Percentiles rank a stretch among this genome's conserved stretches.
These are phyloP conservation scores for Atta colombica DNA, from an alignment of 1,140 invertebrate species.

Conservation along the genomic window DNA sequence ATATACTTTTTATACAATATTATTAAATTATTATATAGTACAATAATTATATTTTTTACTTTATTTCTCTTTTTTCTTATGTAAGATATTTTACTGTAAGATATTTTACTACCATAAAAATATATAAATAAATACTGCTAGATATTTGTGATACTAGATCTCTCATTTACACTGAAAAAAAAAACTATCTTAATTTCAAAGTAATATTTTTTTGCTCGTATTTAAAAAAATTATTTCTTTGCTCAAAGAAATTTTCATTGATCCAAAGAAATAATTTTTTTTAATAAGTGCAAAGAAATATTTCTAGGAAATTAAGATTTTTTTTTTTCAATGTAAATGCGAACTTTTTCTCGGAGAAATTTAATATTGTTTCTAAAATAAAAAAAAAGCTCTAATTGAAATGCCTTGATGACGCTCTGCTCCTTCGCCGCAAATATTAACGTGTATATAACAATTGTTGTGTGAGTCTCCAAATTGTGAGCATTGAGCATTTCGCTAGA, in stretches of 20 bases:
- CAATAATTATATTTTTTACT: conserved; percentile 3
- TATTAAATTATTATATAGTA: neutral
- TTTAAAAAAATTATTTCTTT: too few species aligned
- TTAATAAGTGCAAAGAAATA: too few species aligned
- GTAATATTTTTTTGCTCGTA: too few species aligned
- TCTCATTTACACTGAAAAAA: too few species aligned
- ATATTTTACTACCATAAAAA: neutral
- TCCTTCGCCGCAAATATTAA: conserved; percentile 30
- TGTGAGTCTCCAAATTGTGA: conserved; percentile 23
- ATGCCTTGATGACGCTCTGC: conserved; percentile 18
- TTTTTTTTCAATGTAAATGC: too few species aligned
- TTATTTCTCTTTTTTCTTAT: neutral
- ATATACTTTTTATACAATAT: neutral
- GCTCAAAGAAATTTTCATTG: too few species aligned
- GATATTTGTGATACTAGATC: neutral
- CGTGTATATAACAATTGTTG: conserved; percentile 43
- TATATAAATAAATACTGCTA: neutral
- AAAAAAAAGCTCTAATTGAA: conserved; percentile 42
- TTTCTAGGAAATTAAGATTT: too few species aligned
- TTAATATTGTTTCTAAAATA: conserved; percentile 26
- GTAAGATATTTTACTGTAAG: neutral
- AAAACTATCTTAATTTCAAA: too few species aligned
- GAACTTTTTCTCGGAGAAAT: neutral
- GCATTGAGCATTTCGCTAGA: conserved; percentile 10
- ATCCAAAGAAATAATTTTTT: too few species aligned